Conservation (phyloP, 2,888 invertebrate species). For the Drosophila tripunctata region DNA sequence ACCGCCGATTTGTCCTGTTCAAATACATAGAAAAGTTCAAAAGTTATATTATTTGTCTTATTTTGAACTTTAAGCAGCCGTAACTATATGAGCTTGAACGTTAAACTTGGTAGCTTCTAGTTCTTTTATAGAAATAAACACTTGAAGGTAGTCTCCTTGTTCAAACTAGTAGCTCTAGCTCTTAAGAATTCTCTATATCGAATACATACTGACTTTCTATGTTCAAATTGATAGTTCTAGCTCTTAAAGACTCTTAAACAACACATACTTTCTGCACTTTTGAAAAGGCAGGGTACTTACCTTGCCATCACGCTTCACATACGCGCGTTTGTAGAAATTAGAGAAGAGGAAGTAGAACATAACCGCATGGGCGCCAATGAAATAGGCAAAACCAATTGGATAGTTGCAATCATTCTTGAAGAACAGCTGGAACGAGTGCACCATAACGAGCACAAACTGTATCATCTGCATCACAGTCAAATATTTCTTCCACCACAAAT, state of each 20-base stretch:
- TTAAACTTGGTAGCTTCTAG: too few species aligned
- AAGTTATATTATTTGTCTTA: neutral
- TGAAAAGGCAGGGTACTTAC: conserved; percentile 45
- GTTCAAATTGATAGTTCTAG: too few species aligned
- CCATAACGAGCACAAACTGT: conserved; percentile 94
- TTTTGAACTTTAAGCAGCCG: neutral
- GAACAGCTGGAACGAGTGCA: conserved; percentile 95
- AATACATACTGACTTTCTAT: too few species aligned
- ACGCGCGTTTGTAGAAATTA: conserved; percentile 94
- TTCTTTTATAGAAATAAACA: too few species aligned
- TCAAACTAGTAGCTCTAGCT: too few species aligned
- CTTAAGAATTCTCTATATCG: too few species aligned
- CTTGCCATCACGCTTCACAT: conserved; percentile 84
- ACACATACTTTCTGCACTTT: too few species aligned
- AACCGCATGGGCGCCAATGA: conserved; percentile 95
- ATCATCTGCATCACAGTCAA: conserved; percentile 96
- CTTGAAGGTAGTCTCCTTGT: too few species aligned
- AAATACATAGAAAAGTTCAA: neutral
- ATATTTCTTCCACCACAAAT: conserved; percentile 98
- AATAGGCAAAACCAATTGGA: conserved; percentile 94
- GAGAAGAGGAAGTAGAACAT: conserved; percentile 97
- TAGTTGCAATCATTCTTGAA: conserved; percentile 94
- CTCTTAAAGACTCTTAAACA: too few species aligned
- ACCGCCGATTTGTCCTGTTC: conserved; percentile 72
- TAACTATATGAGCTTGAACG: neutral